Percentiles rank a stretch among this genome's conserved stretches.
Evolutionary conservation across 2,888 invertebrate genomes (phyloP).

Genomic region (Ditylenchus weischeri): DNA sequence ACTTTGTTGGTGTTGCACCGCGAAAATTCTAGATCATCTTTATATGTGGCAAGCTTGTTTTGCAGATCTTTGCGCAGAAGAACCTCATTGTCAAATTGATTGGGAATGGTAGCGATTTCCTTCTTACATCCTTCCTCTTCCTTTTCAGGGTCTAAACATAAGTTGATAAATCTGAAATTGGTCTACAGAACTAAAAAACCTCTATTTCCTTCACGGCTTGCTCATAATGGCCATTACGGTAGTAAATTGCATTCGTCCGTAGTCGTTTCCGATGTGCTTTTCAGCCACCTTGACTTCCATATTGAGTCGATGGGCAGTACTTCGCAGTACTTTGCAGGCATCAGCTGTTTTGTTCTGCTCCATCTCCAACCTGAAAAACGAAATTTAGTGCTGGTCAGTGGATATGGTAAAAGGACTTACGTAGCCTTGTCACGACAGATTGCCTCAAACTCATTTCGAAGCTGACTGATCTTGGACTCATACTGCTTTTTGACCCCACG

Average conservation of each 20-base stretch:
- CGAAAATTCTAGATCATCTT: slow-evolving; percentile 43
- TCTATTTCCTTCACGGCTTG: slow-evolving; percentile 68
- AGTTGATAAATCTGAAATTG: not conserved
- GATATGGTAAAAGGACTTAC: slow-evolving; percentile 55
- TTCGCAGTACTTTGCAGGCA: too few species aligned
- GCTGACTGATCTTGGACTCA: too few species aligned
- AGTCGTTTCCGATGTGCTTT: too few species aligned
- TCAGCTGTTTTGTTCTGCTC: too few species aligned
- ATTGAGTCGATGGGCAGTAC: too few species aligned
- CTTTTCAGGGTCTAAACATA: slow-evolving; percentile 71
- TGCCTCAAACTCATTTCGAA: too few species aligned
- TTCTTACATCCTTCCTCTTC: slow-evolving; percentile 72
- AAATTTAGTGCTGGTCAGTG: not conserved
- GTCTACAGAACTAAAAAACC: slow-evolving; percentile 38
- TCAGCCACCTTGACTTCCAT: too few species aligned
- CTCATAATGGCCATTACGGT: too few species aligned
- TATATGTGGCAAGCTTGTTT: too few species aligned
- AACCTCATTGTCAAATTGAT: slow-evolving; percentile 88
- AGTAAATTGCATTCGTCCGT: too few species aligned
- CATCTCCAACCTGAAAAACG: slow-evolving; percentile 73
- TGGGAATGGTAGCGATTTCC: slow-evolving; percentile 76
- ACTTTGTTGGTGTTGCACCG: slow-evolving; percentile 26
- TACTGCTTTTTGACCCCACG: too few species aligned
- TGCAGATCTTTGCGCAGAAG: too few species aligned
- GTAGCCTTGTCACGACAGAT: slow-evolving; percentile 85